Conservation (phyloP, 1,140 invertebrate genomes). For the Nylanderia fulva region DNA sequence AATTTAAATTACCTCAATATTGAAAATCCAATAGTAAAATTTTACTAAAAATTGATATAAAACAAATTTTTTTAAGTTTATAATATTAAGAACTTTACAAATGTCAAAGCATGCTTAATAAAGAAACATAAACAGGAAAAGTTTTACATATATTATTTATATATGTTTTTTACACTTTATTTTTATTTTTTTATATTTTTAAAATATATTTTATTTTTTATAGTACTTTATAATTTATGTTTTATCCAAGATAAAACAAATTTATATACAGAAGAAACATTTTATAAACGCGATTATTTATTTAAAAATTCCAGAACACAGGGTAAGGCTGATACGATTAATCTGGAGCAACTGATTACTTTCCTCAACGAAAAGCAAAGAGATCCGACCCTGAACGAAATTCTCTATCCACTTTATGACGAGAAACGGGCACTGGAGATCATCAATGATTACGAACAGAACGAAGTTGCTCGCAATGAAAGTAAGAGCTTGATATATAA, state of each 20-base stretch:
- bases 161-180: no score
- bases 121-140: background rate
- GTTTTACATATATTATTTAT: background rate
- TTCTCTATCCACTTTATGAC: constrained; percentile 98
- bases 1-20: constrained; percentile 16
- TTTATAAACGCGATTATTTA: constrained; percentile 25
- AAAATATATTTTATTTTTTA: background rate
- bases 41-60: no score
- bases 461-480: constrained; percentile 91
- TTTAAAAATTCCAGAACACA: constrained; percentile 90
- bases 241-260: background rate
- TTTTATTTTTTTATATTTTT: background rate
- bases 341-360: constrained; percentile 94
- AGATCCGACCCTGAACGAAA: constrained; percentile 99
- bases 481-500: constrained; percentile 87
- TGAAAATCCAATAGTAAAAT: background rate
- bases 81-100: no score
- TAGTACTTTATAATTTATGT: background rate
- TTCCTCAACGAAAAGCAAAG: constrained; percentile 99
- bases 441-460: constrained; percentile 97
- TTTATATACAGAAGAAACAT: background rate
- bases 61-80: no score
- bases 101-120: no score
- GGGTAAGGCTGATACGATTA: constrained; percentile 95
- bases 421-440: constrained; percentile 97